Conservation (phyloP, 2,113 vertebrate genomes). For the Pionites leucogaster region DNA sequence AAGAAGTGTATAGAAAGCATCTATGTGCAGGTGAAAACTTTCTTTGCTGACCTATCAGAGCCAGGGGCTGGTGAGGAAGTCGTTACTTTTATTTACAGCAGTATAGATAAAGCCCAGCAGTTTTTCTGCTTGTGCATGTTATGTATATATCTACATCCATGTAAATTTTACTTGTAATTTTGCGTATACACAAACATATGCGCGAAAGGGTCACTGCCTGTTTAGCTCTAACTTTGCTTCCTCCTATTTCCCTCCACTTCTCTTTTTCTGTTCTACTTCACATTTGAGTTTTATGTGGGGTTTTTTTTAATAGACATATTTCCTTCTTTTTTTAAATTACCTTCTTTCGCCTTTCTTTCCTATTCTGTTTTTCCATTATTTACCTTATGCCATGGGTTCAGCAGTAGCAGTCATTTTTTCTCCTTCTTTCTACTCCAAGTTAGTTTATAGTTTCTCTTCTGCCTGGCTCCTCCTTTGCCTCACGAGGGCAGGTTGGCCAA, state of each 20-base stretch:
- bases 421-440: not conserved
- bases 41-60: not conserved
- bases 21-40: not conserved
- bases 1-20: not conserved
- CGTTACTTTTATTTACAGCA: not conserved
- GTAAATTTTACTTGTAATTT: not conserved
- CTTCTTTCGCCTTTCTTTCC: not conserved
- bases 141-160: not conserved
- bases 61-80: not conserved
- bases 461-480: not conserved
- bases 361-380: not conserved
- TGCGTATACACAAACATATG: not conserved
- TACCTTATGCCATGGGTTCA: not conserved
- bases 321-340: constrained; percentile 4
- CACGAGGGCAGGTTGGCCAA: fast-evolving
- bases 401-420: not conserved
- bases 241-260: not conserved
- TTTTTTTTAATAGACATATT: not conserved
- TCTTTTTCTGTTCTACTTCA: constrained; percentile 49
- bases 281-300: not conserved
- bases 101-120: not conserved
- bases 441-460: not conserved
- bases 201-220: not conserved
- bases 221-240: not conserved
- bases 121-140: not conserved